Percentiles rank a stretch among this genome's conserved stretches.
Evolutionary conservation across 2,113 vertebrate genomes (phyloP).

Genomic region (Miniopterus natalensis): DNA sequence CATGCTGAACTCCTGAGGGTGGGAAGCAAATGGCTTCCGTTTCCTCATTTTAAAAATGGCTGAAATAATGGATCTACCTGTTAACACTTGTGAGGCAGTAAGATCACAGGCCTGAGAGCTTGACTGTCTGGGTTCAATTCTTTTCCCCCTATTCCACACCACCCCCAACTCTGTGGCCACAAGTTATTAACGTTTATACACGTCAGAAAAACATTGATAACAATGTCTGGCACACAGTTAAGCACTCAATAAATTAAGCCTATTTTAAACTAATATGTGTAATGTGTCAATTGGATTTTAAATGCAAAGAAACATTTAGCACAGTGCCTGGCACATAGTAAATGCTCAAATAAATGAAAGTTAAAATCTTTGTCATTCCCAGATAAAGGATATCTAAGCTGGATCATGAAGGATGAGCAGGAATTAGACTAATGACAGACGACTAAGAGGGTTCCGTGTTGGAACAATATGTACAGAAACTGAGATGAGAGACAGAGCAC

Average conservation of each 20-base stretch:
- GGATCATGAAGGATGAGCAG: background rate
- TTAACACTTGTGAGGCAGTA: background rate
- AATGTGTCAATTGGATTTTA: background rate
- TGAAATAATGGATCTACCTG: background rate
- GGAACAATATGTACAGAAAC: background rate
- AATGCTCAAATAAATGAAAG: background rate
- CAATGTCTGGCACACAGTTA: conserved; percentile 1
- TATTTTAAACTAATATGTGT: conserved; percentile 30
- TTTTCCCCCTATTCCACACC: background rate
- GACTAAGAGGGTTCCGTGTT: too few species aligned
- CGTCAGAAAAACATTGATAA: conserved; percentile 17
- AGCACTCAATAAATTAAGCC: background rate
- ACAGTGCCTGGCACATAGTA: background rate
- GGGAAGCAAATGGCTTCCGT: background rate
- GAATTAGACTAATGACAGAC: background rate
- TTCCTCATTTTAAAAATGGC: background rate
- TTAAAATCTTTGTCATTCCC: background rate
- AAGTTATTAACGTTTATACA: background rate
- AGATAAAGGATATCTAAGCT: background rate
- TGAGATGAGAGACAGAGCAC: background rate
- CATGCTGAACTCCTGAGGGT: background rate
- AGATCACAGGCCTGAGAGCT: background rate
- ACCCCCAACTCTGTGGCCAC: background rate
- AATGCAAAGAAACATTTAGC: conserved; percentile 30
- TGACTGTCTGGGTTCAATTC: background rate